Conservation (phyloP, 2,888 invertebrate species). For the Acanthosepion pharaonis region DNA sequence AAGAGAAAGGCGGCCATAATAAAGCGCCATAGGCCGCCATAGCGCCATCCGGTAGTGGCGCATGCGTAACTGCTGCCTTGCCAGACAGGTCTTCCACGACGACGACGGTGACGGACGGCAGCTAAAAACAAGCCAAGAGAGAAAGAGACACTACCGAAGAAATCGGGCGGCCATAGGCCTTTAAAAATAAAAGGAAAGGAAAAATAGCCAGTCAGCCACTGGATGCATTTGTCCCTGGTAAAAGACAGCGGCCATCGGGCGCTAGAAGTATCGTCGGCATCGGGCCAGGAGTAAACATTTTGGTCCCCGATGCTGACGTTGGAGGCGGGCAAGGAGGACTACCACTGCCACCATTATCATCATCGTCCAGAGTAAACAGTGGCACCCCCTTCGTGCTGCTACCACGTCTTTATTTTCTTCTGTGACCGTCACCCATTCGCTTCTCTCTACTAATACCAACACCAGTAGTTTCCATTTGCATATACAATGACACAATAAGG, state of each 20-base stretch:
- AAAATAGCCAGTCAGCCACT: not conserved
- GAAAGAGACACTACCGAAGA: not conserved
- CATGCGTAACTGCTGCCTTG: slow-evolving; percentile 33
- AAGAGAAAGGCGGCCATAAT: not conserved
- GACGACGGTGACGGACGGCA: slow-evolving; percentile 15
- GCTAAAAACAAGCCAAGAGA: not conserved
- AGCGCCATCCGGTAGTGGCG: slow-evolving; percentile 10
- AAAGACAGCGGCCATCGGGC: slow-evolving; percentile 33
- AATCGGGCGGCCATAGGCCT: slow-evolving; percentile 15
- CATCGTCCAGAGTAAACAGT: slow-evolving; percentile 33
- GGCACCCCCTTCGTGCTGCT: not conserved
- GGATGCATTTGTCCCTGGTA: not conserved
- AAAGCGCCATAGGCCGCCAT: too few species aligned
- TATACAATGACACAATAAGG: slow-evolving; percentile 46
- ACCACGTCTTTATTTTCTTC: not conserved
- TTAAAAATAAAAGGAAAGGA: not conserved
- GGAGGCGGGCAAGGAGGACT: slow-evolving; percentile 33
- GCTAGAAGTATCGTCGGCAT: not conserved
- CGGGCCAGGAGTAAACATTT: slow-evolving; percentile 33
- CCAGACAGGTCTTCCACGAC: slow-evolving; percentile 5
- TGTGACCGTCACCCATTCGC: slow-evolving; percentile 6
- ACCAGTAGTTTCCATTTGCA: not conserved
- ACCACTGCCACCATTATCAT: slow-evolving; percentile 14
- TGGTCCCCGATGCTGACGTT: slow-evolving; percentile 33
- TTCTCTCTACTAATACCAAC: not conserved